phyloP scores from a whole-genome alignment of 2,888 invertebrate species.

The Iselma pallidipennis region DNA sequence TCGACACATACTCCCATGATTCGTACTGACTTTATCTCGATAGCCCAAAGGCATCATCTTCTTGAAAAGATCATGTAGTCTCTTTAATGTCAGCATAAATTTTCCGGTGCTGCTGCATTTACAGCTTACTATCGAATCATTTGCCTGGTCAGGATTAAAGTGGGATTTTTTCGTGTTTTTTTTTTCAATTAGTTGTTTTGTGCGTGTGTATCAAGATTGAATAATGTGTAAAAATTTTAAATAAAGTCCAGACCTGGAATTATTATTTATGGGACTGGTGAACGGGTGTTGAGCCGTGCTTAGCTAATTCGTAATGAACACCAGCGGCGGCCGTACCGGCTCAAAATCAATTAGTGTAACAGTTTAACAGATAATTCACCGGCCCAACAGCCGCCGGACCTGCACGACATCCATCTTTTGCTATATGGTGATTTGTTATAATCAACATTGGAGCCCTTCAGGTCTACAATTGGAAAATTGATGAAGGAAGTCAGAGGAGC shows the following conservation, averaged over 20 bases:
- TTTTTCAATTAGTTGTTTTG: background rate
- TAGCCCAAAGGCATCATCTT: conserved; percentile 8
- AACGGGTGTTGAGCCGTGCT: conserved; percentile 31
- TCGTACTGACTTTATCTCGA: conserved; percentile 14
- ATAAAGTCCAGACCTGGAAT: background rate
- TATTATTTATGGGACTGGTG: conserved; percentile 28
- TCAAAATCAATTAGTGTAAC: conserved; percentile 33
- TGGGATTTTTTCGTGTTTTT: background rate
- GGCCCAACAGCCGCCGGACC: conserved; percentile 25
- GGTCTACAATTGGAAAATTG: background rate
- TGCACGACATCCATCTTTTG: conserved; percentile 6
- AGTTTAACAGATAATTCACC: conserved; percentile 34
- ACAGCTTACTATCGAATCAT: background rate
- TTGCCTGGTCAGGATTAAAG: background rate
- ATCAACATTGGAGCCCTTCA: background rate
- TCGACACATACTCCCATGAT: conserved; percentile 1
- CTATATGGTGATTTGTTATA: conserved; percentile 18
- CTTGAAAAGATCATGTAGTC: conserved; percentile 2
- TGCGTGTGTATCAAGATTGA: background rate
- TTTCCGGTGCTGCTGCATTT: conserved; percentile 20
- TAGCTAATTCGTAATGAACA: conserved; percentile 34
- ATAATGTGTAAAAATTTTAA: background rate
- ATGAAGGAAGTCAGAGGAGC: background rate
- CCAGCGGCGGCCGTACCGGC: conserved; percentile 27
- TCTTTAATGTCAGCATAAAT: conserved; percentile 20